Evolutionary conservation across 2,888 invertebrate genomes (phyloP).

Genomic region (Habroteleia sp.): DNA sequence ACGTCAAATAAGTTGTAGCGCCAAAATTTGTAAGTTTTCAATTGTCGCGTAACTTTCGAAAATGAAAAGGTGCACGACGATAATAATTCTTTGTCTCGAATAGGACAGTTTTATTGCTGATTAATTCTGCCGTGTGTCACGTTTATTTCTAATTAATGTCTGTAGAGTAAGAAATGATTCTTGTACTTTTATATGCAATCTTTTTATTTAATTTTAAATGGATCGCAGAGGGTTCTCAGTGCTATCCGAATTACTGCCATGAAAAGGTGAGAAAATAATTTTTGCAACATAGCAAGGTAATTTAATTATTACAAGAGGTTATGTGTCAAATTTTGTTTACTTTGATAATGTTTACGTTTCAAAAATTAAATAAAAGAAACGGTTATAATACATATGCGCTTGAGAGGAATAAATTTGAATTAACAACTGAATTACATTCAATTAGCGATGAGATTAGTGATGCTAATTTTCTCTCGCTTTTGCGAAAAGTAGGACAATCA

Average conservation of each 20-base stretch:
- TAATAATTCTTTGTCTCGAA: neutral
- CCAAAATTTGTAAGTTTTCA: slow-evolving; percentile 24
- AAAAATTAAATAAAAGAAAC: too few relatives aligned
- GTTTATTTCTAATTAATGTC: slow-evolving; percentile 25
- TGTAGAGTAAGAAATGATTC: slow-evolving; percentile 67
- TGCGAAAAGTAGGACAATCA: too few relatives aligned
- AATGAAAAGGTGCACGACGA: slow-evolving; percentile 13
- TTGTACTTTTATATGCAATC: slow-evolving; percentile 55
- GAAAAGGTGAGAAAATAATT: slow-evolving; percentile 66
- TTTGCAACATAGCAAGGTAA: neutral
- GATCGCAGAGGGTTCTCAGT: slow-evolving; percentile 63
- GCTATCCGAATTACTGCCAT: slow-evolving; percentile 74
- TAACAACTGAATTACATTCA: too few relatives aligned
- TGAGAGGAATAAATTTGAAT: too few relatives aligned
- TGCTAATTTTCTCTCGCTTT: too few relatives aligned
- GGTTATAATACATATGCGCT: too few relatives aligned
- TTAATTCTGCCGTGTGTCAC: neutral
- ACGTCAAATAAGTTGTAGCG: slow-evolving; percentile 9
- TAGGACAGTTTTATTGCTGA: neutral
- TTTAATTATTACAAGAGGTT: slow-evolving; percentile 28
- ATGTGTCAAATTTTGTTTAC: slow-evolving; percentile 14
- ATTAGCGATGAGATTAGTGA: too few relatives aligned
- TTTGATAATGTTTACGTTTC: slow-evolving; percentile 1
- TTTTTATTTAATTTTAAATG: slow-evolving; percentile 59
- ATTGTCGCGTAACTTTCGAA: slow-evolving; percentile 5